phyloP scores from a whole-genome alignment of 1,140 invertebrate genomes.

The Brachionus rubens region DNA sequence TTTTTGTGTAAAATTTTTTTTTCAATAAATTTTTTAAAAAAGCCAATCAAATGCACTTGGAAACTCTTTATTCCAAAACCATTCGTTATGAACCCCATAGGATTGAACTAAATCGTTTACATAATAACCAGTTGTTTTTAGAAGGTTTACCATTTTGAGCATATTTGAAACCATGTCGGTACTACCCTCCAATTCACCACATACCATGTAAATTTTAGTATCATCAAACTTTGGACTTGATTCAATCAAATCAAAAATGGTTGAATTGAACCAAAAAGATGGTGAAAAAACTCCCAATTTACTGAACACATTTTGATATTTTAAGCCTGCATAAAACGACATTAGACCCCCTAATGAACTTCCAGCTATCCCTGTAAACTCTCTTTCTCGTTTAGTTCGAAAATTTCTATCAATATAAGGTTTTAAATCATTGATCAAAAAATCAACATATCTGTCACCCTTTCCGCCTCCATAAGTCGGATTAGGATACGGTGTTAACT shows the following conservation, averaged over 20 bases:
- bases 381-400: slow-evolving; percentile 19
- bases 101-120: neutral
- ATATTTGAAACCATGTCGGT: slow-evolving; percentile 24
- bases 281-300: slow-evolving; percentile 33
- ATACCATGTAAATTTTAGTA: slow-evolving; percentile 32
- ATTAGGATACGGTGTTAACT: slow-evolving; percentile 40
- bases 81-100: slow-evolving; percentile 27
- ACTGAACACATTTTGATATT: slow-evolving; percentile 35
- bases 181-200: slow-evolving; percentile 23
- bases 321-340: slow-evolving; percentile 37
- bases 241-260: slow-evolving; percentile 7
- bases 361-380: slow-evolving; percentile 6
- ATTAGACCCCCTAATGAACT: slow-evolving; percentile 33
- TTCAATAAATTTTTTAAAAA: too few species aligned
- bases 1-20: too few species aligned
- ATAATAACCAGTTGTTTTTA: neutral
- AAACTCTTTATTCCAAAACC: slow-evolving; percentile 44
- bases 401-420: slow-evolving; percentile 42
- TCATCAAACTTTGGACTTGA: neutral
- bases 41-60: slow-evolving; percentile 2
- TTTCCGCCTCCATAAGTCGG: slow-evolving; percentile 23
- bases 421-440: slow-evolving; percentile 20
- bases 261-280: slow-evolving; percentile 31
- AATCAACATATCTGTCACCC: slow-evolving; percentile 31
- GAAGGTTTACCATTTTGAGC: neutral